phyloP scores from a whole-genome alignment of 2,113 vertebrate genomes.

The Sminthopsis crassicaudata region DNA sequence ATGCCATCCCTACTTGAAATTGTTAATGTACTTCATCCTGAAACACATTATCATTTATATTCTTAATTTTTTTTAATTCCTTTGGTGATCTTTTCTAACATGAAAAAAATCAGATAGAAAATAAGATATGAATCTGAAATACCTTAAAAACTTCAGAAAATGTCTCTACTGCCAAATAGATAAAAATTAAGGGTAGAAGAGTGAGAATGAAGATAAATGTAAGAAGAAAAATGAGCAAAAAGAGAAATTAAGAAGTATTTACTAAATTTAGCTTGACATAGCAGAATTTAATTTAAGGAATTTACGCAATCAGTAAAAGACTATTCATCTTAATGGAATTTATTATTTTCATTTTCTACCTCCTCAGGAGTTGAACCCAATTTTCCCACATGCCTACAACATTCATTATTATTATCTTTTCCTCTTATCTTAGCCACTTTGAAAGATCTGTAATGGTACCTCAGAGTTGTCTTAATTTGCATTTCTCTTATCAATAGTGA shows the following conservation, averaged over 20 bases:
- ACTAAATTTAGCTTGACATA: conserved; percentile 65
- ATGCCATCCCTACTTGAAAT: background rate
- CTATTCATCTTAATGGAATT: conserved; percentile 61
- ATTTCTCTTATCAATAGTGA: too few relatives aligned
- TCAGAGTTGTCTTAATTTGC: too few relatives aligned
- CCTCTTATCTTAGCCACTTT: too few relatives aligned
- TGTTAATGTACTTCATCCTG: background rate
- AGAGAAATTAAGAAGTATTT: conserved; percentile 44
- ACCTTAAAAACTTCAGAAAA: conserved; percentile 57
- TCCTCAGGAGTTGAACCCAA: background rate
- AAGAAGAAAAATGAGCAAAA: conserved; percentile 36
- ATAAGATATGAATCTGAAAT: background rate
- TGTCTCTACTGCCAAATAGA: conserved; percentile 24
- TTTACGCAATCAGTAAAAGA: conserved; percentile 37
- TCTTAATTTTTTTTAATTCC: background rate
- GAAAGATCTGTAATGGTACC: too few relatives aligned
- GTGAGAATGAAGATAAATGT: conserved; percentile 28
- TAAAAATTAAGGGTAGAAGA: background rate
- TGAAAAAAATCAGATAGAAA: background rate
- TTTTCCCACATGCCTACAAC: too few relatives aligned
- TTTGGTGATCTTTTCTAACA: background rate
- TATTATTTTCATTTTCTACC: conserved; percentile 57
- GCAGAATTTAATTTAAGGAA: conserved; percentile 52
- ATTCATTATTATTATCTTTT: too few relatives aligned
- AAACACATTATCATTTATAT: background rate